Conservation (phyloP, 1,140 invertebrate species). For the Agrypnia vestita region DNA sequence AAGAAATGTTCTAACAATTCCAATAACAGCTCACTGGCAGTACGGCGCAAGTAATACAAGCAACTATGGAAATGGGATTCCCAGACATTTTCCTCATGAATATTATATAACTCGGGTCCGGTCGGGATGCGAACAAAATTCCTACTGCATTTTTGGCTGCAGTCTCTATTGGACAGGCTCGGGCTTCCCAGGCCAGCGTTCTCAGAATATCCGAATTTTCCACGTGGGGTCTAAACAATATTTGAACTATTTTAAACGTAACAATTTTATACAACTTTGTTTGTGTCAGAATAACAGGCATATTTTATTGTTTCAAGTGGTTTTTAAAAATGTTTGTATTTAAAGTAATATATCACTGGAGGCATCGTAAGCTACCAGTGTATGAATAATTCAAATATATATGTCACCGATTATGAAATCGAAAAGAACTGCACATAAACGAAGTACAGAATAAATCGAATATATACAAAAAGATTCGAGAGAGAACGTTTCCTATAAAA, state of each 20-base stretch:
- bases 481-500: too few species aligned
- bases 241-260: background rate
- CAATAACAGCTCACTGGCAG: background rate
- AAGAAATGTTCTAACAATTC: background rate
- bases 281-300: too few species aligned
- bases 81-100: slow-evolving; percentile 45
- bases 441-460: too few species aligned
- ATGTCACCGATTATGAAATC: too few species aligned
- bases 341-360: too few species aligned
- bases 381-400: too few species aligned
- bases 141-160: slow-evolving; percentile 37
- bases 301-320: too few species aligned
- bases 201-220: background rate
- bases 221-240: background rate
- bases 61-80: slow-evolving; percentile 14
- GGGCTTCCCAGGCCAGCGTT: background rate
- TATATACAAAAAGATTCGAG: too few species aligned
- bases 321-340: too few species aligned
- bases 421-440: too few species aligned
- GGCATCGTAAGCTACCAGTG: too few species aligned
- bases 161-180: slow-evolving; percentile 1
- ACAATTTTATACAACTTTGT: too few species aligned
- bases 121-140: slow-evolving; percentile 12
- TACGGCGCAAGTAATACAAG: background rate
- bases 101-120: slow-evolving; percentile 33